Percentiles rank a stretch among this genome's conserved stretches.
Evolutionary conservation across 1,140 invertebrate species (phyloP).

Genomic region (Tetramorium simillimum): DNA sequence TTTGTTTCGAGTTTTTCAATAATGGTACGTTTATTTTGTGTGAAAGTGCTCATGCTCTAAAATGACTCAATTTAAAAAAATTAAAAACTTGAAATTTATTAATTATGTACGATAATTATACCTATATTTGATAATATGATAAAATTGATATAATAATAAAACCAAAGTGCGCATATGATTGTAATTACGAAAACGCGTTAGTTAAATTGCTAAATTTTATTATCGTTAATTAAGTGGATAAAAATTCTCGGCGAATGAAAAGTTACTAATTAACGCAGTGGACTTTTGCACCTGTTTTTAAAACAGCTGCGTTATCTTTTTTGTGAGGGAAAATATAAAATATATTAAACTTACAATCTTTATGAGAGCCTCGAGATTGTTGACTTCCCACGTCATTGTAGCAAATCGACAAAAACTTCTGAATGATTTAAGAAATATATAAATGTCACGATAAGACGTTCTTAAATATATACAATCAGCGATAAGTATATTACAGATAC

Average conservation of each 20-base stretch:
- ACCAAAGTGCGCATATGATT: not conserved
- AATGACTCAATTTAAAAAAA: not conserved
- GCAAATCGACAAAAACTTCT: not conserved
- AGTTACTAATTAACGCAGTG: not conserved
- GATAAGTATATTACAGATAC: not conserved
- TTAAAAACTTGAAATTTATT: not conserved
- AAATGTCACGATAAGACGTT: constrained; percentile 22
- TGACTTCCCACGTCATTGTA: not conserved
- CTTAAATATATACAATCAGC: not conserved
- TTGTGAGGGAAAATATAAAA: not conserved
- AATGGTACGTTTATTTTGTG: not conserved
- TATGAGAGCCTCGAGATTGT: not conserved
- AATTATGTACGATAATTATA: not conserved
- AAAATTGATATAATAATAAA: not conserved
- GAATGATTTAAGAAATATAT: not conserved
- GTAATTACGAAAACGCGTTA: not conserved
- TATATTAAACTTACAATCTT: not conserved
- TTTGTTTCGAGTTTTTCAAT: not conserved
- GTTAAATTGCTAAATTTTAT: not conserved
- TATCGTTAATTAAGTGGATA: not conserved
- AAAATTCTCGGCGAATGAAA: not conserved
- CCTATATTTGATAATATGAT: not conserved
- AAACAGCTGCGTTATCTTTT: not conserved
- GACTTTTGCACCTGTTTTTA: constrained; percentile 2
- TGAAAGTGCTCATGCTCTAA: not conserved